These are phyloP conservation scores for Hydrochoerus hydrochaeris DNA, from an alignment of 2,113 vertebrate species.

Conservation along the genomic window DNA sequence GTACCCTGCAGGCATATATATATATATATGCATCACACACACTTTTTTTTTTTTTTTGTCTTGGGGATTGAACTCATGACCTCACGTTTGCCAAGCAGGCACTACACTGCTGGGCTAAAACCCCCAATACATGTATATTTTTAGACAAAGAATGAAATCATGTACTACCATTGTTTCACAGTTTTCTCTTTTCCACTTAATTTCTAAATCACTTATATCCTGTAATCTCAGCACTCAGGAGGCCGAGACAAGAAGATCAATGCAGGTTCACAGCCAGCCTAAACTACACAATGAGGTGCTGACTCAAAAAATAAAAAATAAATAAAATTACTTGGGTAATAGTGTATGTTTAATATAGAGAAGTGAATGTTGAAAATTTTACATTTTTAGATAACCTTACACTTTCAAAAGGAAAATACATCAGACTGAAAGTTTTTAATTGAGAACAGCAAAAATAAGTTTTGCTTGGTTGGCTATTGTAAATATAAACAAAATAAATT, in stretches of 20 bases:
- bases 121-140: not conserved
- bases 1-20: not conserved
- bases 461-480: slow-evolving; percentile 1
- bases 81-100: too few relatives aligned
- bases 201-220: not conserved
- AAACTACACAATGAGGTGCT: not conserved
- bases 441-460: not conserved
- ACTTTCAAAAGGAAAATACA: not conserved
- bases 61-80: too few relatives aligned
- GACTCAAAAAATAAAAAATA: not conserved
- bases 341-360: not conserved
- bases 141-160: not conserved
- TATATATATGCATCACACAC: too few relatives aligned
- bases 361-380: not conserved
- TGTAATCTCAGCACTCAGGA: not conserved
- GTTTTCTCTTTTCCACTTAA: not conserved
- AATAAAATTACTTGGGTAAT: not conserved
- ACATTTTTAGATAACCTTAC: not conserved
- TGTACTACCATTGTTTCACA: not conserved
- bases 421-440: not conserved
- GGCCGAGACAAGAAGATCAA: not conserved
- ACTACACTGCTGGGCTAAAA: too few relatives aligned
- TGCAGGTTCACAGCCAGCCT: not conserved
- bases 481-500: not conserved
- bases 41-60: too few relatives aligned